Base-by-base conservation (phyloP, 2,113 vertebrate genomes). In the Chrysemys picta region DNA sequence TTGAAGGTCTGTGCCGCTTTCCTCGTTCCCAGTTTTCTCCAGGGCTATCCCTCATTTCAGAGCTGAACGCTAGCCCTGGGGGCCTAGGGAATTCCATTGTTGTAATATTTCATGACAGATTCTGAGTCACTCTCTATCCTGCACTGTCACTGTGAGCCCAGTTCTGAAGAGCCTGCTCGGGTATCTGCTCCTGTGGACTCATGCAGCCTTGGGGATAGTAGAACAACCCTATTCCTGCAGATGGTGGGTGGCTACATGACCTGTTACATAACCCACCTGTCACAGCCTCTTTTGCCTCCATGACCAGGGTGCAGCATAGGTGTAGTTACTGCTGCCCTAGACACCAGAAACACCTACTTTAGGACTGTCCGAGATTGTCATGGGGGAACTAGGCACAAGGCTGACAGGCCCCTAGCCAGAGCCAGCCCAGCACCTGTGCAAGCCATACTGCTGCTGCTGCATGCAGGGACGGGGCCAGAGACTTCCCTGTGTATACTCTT, bases 391-490 rank as follows among this genome's bases (percentile, higher is more conserved):
- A 50, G 42, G 13, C 12, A 19, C 92, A 13, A 95, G 56, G 42
- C 42, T 62, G 17, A 25, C 25, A 10, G 83, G 62, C 11, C 27
- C 24, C 72, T n/a, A 0, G 8, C 25, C 65, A 83, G 45, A 45
- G n/a, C 35, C 89, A 83, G 10, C 47, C 50, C 22, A n/a, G 27
- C 65, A n/a, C 8, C 17, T 69, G 35, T 69, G 35, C 10, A 59
- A 45, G 38, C 72, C 72, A 3, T 9, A 38, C 17, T n/a, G 10
- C n/a, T 87, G 65, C n/a, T 76, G 72, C 72, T 45, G 22, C 9
- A 22, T 76, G 22, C 38, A 76, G 38, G n/a, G n/a, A 45, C 5
- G 8, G 38, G 21, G 35, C 65, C 62, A 19, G 62, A n/a, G 38
- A 47, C 6, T 88, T 88, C 27, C 47, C 14, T 85, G 47, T 50